A percentile compares a stretch with the other conserved stretches of the same genome.
Conservation (phyloP, 2,797 vertebrate genomes). For the Dipus sagitta region DNA sequence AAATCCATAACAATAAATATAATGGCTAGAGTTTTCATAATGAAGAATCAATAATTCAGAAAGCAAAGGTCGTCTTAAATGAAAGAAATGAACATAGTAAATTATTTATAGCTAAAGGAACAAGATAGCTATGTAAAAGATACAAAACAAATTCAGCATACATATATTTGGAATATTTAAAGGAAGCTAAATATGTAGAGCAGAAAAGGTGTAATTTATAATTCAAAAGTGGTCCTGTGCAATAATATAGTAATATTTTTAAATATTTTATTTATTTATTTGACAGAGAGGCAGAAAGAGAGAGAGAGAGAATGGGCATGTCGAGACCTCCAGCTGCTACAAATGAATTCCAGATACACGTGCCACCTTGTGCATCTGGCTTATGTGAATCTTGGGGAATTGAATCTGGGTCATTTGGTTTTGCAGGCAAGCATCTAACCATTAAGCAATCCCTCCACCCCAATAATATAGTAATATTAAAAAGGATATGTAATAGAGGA, state of each 20-base stretch:
- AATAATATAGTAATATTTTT: neutral
- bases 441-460: too few relatives aligned
- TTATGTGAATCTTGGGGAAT: too few relatives aligned
- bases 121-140: neutral
- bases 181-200: neutral
- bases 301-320: too few relatives aligned
- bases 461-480: neutral
- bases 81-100: neutral
- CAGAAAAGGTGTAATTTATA: neutral
- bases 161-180: neutral
- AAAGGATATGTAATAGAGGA: neutral
- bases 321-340: too few relatives aligned
- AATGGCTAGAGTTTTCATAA: neutral
- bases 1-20: conserved; percentile 1
- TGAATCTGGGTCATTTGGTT: too few relatives aligned
- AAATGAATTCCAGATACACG: too few relatives aligned
- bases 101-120: neutral
- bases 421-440: too few relatives aligned
- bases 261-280: too few relatives aligned
- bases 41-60: neutral
- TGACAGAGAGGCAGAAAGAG: too few relatives aligned
- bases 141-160: neutral
- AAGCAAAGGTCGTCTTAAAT: neutral
- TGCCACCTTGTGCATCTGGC: too few relatives aligned
- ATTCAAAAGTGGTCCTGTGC: neutral